Evolutionary conservation across 2,797 vertebrate genomes (phyloP).

Genomic region (Cichlasoma orientale): DNA sequence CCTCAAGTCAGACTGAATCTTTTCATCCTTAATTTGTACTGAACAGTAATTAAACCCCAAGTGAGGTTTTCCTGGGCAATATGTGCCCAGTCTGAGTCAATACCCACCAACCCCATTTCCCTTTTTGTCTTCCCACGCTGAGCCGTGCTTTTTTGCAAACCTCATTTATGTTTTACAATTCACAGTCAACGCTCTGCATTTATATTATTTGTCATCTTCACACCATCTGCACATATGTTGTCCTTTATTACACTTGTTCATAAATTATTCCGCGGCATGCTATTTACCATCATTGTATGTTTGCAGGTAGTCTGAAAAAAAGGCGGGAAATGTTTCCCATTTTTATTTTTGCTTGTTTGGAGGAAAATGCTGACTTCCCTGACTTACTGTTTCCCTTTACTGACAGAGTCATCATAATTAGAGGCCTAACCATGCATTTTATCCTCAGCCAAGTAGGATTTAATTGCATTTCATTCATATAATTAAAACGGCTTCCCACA

Average conservation of each 20-base stretch:
- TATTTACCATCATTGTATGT: background rate
- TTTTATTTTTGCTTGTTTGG: background rate
- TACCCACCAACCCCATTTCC: conserved; percentile 2
- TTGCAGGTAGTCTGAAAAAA: background rate
- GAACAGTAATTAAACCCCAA: conserved; percentile 65
- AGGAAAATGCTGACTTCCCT: conserved; percentile 13
- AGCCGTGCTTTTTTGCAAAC: background rate
- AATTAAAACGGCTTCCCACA: conserved; percentile 32
- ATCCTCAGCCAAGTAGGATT: conserved; percentile 45
- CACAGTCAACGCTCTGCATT: background rate
- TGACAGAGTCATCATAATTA: conserved; percentile 47
- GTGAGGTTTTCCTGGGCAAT: conserved; percentile 46
- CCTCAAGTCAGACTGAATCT: conserved; percentile 49
- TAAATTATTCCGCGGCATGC: background rate
- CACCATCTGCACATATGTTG: background rate
- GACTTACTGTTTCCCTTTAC: conserved; percentile 14
- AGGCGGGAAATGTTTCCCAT: background rate
- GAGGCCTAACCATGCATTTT: conserved; percentile 52
- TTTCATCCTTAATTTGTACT: conserved; percentile 66
- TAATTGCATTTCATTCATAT: conserved; percentile 44
- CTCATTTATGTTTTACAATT: background rate
- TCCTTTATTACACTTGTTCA: background rate
- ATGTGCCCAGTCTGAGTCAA: conserved; percentile 19
- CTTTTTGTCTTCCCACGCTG: background rate
- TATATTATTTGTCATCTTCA: background rate